Percentiles rank a stretch among this genome's conserved stretches.
Conservation (phyloP, 2,113 vertebrate species). For the Python bivittatus region DNA sequence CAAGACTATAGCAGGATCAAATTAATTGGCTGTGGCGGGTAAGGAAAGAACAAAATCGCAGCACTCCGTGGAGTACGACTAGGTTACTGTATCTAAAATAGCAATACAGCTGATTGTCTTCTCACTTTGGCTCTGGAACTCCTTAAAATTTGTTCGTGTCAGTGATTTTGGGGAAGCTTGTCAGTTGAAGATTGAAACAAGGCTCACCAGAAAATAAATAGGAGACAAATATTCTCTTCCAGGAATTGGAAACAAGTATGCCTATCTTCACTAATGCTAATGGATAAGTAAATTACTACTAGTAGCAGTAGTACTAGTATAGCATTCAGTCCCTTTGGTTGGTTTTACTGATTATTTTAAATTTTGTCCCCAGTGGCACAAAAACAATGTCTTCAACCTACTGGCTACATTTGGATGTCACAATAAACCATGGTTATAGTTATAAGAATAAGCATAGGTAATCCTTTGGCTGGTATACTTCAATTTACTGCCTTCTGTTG, state of each 20-base stretch:
- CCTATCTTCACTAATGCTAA: constrained; percentile 37
- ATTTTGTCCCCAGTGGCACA: neutral
- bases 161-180: constrained; percentile 39
- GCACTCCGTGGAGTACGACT: constrained; percentile 28
- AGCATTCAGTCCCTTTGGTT: neutral
- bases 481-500: no score
- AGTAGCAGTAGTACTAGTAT: neutral
- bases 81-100: constrained; percentile 56
- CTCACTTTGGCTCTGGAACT: constrained; percentile 11
- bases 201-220: constrained; percentile 65
- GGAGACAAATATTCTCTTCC: constrained; percentile 32
- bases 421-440: neutral
- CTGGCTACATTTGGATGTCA: neutral
- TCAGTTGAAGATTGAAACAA: constrained; percentile 65
- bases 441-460: neutral
- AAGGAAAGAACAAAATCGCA: constrained; percentile 26
- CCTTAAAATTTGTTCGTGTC: constrained; percentile 46
- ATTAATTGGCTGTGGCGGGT: constrained; percentile 54
- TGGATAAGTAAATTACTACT: neutral
- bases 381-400: accelerated
- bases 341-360: constrained; percentile 4
- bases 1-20: neutral
- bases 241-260: constrained; percentile 21
- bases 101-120: constrained; percentile 56
- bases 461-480: neutral